Evolutionary conservation across 1,140 invertebrate genomes (phyloP).

Genomic region (Drosophila kanapiae): DNA sequence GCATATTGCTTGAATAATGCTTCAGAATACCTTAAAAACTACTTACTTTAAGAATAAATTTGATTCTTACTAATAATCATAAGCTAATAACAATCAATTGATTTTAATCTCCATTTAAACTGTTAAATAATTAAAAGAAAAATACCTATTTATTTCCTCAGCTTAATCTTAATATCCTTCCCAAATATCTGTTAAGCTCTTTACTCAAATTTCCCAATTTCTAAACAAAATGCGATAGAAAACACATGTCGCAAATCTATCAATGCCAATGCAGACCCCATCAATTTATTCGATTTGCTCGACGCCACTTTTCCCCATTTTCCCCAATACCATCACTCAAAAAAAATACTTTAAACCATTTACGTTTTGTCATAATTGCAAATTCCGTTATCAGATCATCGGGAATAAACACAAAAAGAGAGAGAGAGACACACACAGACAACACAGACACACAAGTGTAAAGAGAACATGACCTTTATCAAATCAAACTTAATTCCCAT

Average conservation of each 20-base stretch:
- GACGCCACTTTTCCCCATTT: conserved; percentile 22
- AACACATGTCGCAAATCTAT: conserved; percentile 22
- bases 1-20: no score
- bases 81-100: no score
- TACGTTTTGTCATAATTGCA: conserved; percentile 55
- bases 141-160: background rate
- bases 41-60: no score
- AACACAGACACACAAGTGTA: conserved; percentile 7
- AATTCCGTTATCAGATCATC: conserved; percentile 53
- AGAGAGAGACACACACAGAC: background rate
- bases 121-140: no score
- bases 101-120: background rate
- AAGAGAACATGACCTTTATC: conserved; percentile 56
- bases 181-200: background rate
- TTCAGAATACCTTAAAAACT: no score
- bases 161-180: background rate
- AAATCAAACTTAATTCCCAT: conserved; percentile 63
- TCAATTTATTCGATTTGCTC: conserved; percentile 29
- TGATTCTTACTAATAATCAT: no score
- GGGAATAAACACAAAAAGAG: conserved; percentile 19
- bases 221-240: background rate
- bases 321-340: conserved; percentile 22
- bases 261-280: conserved; percentile 26
- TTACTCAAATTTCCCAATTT: background rate
- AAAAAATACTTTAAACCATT: conserved; percentile 45